These are phyloP conservation scores for Caenorhabditis tropicalis DNA, from an alignment of 1,140 invertebrate species.

Conservation along the genomic window DNA sequence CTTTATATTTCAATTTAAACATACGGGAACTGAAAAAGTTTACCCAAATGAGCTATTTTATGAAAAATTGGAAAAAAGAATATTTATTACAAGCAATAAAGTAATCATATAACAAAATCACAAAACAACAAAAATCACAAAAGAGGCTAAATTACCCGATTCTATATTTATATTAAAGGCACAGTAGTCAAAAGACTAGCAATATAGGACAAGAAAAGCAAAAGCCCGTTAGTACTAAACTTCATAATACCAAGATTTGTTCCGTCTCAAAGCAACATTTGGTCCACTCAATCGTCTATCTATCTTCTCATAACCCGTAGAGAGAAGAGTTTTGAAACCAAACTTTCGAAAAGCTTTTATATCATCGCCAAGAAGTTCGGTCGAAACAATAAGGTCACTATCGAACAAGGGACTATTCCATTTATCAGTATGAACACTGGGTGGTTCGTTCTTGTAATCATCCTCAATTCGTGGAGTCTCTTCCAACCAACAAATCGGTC, in stretches of 20 bases:
- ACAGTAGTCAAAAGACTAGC: background rate
- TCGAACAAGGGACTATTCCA: background rate
- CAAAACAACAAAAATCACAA: background rate
- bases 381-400: background rate
- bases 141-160: background rate
- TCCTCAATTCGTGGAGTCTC: conserved; percentile 59
- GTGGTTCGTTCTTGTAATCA: conserved; percentile 54
- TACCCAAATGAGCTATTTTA: too few species aligned
- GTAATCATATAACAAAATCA: background rate
- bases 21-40: too few species aligned
- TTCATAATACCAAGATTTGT: conserved; percentile 46
- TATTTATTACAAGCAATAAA: background rate
- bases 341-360: conserved; percentile 7
- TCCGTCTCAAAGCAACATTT: background rate
- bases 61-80: too few species aligned
- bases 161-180: background rate
- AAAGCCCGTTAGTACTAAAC: conserved; percentile 17
- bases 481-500: conserved; percentile 59
- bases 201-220: background rate
- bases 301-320: background rate
- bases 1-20: too few species aligned
- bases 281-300: background rate
- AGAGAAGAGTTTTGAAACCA: conserved; percentile 20
- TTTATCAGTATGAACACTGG: background rate
- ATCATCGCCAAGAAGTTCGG: background rate